Base-by-base conservation (phyloP, 2,888 invertebrate genomes). In the Loripinus fragilis region DNA sequence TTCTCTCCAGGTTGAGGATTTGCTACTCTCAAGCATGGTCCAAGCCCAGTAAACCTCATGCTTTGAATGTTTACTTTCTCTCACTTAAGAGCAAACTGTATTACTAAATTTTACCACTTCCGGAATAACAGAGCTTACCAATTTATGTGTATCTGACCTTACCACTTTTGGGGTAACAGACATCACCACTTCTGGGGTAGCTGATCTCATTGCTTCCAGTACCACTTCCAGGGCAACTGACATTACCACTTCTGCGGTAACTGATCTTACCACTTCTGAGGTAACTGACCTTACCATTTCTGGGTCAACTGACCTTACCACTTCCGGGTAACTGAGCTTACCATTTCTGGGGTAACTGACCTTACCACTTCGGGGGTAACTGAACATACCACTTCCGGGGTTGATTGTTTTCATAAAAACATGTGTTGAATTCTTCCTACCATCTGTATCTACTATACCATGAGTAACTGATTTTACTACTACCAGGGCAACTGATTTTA, bases 1-100 rank as follows among this genome's bases (percentile, higher is more conserved):
- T 25, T 65, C 71, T 28, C 65, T 38, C 71, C 65, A 72, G 33
- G 64, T 72, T 7, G 28, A 72, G 42, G 30, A 64, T 72, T 64
- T 42, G 33, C 30, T n/a, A 0, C 45, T 23, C 33, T 72, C 64
- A 20, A 7, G 20, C 1, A 30, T 7, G 35, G 28, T 45, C 65
- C 71, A 65, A 1, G 38, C 30, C 1, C 65, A 64, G 20, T 41
- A 65, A 38, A 72, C 30, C 25, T 64, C 65, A 12, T 23, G 20
- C 23, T 25, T 41, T 17, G 48, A 8, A n/a, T 48, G 48, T 15
- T 48, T 48, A 48, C 20, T 48, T 48, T 48, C 12, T 17, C 20
- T 48, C 17, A 20, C 7, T 20, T n/a, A 48, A 48, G 7, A 20
- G 48, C 48, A 48, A 15, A 48, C 17, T 20, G 3, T 48, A 3